These are phyloP conservation scores for Stictocephala bisonia DNA, from an alignment of 2,888 invertebrate genomes.

Conservation along the genomic window DNA sequence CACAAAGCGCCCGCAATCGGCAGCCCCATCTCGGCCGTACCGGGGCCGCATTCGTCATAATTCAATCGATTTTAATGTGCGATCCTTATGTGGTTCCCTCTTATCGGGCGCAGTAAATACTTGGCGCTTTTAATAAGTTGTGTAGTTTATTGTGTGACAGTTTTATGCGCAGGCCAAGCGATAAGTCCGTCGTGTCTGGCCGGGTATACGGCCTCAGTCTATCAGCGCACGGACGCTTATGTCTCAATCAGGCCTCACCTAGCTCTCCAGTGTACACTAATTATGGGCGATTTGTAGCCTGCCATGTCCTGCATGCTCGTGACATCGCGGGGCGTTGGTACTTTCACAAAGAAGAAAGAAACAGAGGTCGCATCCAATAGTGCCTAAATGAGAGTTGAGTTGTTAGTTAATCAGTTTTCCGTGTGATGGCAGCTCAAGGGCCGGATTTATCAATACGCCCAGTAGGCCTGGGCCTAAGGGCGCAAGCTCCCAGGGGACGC, in stretches of 20 bases:
- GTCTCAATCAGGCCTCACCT: constrained; percentile 28
- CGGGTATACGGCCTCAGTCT: background rate
- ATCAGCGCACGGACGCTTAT: background rate
- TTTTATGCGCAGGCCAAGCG: constrained; percentile 14
- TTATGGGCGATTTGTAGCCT: background rate
- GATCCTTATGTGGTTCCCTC: constrained; percentile 11
- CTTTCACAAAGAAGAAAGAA: too few relatives aligned
- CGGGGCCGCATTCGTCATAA: constrained; percentile 27
- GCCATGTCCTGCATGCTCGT: background rate
- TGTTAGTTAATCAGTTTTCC: too few relatives aligned
- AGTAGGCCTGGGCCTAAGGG: too few relatives aligned
- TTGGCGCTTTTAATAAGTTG: constrained; percentile 38
- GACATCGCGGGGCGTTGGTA: background rate
- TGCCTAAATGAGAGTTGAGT: too few relatives aligned
- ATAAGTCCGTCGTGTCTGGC: constrained; percentile 3
- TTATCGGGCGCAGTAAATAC: constrained; percentile 23
- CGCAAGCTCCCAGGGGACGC: too few relatives aligned
- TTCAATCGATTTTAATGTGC: constrained; percentile 28
- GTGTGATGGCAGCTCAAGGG: too few relatives aligned
- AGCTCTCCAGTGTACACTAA: too few relatives aligned
- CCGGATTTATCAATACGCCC: too few relatives aligned
- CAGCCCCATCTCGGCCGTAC: constrained; percentile 12
- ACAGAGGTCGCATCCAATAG: too few relatives aligned
- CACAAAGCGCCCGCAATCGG: constrained; percentile 15
- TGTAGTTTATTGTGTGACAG: constrained; percentile 36